Conservation (phyloP, 2,888 invertebrate genomes). For the Trichogramma evanescens region DNA sequence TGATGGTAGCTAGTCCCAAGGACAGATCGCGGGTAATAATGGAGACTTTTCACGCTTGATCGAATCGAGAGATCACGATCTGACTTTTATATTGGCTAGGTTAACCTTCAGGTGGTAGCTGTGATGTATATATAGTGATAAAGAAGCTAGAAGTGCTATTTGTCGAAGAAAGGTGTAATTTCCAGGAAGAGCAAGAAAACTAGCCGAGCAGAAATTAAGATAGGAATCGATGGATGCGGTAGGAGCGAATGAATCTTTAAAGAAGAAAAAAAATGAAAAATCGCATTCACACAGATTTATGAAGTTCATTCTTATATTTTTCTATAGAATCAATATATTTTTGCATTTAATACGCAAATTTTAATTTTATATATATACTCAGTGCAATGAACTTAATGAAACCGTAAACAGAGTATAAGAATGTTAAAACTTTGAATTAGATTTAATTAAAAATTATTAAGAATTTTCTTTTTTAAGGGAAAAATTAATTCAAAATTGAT, state of each 20-base stretch:
- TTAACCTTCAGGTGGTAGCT: conserved; percentile 10
- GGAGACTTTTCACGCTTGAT: conserved; percentile 24
- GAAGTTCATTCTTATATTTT: no score
- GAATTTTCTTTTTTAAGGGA: no score
- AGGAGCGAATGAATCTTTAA: conserved; percentile 3
- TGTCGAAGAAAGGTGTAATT: conserved; percentile 19
- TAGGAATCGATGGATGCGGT: neutral
- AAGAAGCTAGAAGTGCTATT: conserved; percentile 9
- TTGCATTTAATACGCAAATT: no score
- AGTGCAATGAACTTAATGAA: no score
- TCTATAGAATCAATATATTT: no score
- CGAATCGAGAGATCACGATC: conserved; percentile 18
- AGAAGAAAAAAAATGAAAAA: conserved; percentile 2
- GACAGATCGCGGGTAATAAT: conserved; percentile 25
- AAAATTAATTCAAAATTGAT: no score
- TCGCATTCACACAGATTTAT: no score
- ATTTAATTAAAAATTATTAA: no score
- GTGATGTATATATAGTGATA: no score
- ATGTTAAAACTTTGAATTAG: no score
- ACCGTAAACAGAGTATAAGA: no score
- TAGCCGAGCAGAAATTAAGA: conserved; percentile 20
- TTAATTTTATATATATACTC: no score
- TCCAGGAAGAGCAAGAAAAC: conserved; percentile 5
- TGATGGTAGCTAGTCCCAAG: conserved; percentile 1
- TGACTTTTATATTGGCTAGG: conserved; percentile 16